These are phyloP conservation scores for Cryptotis parvus DNA, from an alignment of 2,113 vertebrate genomes.

Conservation along the genomic window DNA sequence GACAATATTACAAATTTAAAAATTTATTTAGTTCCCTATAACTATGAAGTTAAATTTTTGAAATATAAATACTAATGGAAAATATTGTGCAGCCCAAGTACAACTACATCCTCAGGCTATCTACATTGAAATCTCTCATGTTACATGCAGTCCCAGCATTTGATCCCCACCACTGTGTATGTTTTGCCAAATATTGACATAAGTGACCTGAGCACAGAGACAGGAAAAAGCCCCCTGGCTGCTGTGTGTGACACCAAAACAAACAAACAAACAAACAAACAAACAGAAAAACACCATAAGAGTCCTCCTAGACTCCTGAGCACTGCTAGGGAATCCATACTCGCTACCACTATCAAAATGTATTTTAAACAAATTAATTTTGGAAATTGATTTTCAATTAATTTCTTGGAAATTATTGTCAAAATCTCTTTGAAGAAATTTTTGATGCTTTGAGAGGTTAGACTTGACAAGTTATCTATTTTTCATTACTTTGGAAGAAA, in stretches of 20 bases:
- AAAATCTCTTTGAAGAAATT: conserved; percentile 28
- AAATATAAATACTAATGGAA: background rate
- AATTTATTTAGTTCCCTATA: background rate
- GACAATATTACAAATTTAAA: background rate
- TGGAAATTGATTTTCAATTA: conserved; percentile 34
- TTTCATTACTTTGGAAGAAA: background rate
- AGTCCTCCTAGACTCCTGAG: too few species aligned
- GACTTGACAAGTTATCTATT: background rate
- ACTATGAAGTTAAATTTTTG: background rate
- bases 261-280: too few species aligned
- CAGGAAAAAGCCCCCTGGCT: too few species aligned
- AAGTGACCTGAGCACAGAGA: too few species aligned
- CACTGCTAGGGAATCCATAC: too few species aligned
- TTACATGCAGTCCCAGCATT: too few species aligned
- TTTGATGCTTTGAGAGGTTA: background rate
- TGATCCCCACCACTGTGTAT: too few species aligned
- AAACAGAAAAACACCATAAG: background rate
- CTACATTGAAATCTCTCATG: too few species aligned
- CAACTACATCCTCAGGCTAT: too few species aligned
- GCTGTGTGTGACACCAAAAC: background rate
- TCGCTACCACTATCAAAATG: background rate
- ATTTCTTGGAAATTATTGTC: conserved; percentile 27
- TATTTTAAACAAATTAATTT: conserved; percentile 29
- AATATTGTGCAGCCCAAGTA: too few species aligned
- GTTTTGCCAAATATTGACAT: too few species aligned